A percentile compares a stretch with the other conserved stretches of the same genome.
These are phyloP conservation scores for Caenorhabditis wallacei DNA, from an alignment of 2,888 invertebrate species.

Conservation along the genomic window DNA sequence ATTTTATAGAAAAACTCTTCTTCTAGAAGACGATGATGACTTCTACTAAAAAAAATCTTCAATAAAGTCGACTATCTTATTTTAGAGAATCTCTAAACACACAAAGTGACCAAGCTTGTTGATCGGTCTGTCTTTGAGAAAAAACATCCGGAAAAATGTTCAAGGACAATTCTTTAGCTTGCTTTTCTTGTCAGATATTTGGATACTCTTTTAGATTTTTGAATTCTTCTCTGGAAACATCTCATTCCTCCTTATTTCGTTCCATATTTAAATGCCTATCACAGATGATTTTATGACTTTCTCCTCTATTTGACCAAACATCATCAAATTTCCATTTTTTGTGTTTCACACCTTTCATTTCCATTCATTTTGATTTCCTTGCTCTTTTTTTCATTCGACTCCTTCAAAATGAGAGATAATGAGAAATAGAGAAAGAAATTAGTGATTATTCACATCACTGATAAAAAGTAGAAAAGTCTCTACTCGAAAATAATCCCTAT, in stretches of 20 bases:
- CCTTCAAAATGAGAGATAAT: background rate
- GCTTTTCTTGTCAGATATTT: background rate
- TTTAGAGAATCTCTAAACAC: background rate
- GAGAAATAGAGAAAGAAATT: conserved; percentile 9
- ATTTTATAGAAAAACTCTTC: background rate
- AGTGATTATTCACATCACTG: conserved; percentile 6
- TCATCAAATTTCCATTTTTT: conserved; percentile 13
- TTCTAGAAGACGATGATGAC: no score
- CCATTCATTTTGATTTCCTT: conserved; percentile 10
- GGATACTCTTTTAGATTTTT: no score
- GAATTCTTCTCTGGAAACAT: background rate
- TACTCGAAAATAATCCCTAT: conserved; percentile 16
- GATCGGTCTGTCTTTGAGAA: background rate
- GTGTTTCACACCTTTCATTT: background rate
- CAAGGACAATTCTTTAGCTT: background rate
- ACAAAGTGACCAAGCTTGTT: background rate
- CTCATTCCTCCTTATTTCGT: background rate
- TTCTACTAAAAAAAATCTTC: no score
- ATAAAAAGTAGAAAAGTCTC: conserved; percentile 28
- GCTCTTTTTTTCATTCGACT: conserved; percentile 9
- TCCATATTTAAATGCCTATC: background rate
- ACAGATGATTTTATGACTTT: conserved; percentile 13
- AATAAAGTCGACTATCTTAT: no score
- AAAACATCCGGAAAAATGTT: background rate
- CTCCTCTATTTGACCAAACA: conserved; percentile 24